Conservation (phyloP, 2,888 invertebrate species). For the Gortyna flavago region DNA sequence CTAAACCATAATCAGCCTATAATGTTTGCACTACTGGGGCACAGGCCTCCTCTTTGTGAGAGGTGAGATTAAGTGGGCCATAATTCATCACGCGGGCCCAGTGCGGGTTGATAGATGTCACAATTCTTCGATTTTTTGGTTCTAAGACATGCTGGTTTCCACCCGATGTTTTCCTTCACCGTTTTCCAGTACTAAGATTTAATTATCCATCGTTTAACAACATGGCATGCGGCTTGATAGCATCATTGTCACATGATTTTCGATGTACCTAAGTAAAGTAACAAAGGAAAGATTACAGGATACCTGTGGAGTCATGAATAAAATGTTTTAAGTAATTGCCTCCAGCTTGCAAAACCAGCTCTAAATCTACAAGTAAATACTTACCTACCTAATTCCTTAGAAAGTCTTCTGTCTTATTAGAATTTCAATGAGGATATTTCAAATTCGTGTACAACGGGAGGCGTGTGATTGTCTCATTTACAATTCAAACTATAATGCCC, state of each 20-base stretch:
- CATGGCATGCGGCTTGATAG: not conserved
- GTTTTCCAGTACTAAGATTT: not conserved
- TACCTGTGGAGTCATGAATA: not conserved
- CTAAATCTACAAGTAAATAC: slow-evolving; percentile 27
- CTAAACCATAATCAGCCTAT: too few relatives aligned
- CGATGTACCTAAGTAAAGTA: not conserved
- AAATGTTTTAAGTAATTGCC: slow-evolving; percentile 6
- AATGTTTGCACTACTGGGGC: too few relatives aligned
- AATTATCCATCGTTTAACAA: not conserved
- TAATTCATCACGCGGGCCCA: too few relatives aligned
- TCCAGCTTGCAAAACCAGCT: slow-evolving; percentile 13
- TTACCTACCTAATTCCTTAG: slow-evolving; percentile 22
- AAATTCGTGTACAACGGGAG: slow-evolving; percentile 68
- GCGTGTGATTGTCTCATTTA: slow-evolving; percentile 73
- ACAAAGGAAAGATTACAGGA: not conserved
- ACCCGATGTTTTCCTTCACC: too few relatives aligned
- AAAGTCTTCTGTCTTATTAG: slow-evolving; percentile 58
- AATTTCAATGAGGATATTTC: slow-evolving; percentile 71
- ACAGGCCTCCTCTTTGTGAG: too few relatives aligned
- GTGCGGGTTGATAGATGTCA: too few relatives aligned
- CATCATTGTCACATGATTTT: not conserved
- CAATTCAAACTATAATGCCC: slow-evolving; percentile 73
- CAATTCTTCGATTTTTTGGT: too few relatives aligned
- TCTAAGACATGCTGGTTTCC: too few relatives aligned
- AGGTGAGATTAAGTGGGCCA: too few relatives aligned